Base-by-base conservation (phyloP, 1,140 invertebrate species). In the Lepidostoma basale region DNA sequence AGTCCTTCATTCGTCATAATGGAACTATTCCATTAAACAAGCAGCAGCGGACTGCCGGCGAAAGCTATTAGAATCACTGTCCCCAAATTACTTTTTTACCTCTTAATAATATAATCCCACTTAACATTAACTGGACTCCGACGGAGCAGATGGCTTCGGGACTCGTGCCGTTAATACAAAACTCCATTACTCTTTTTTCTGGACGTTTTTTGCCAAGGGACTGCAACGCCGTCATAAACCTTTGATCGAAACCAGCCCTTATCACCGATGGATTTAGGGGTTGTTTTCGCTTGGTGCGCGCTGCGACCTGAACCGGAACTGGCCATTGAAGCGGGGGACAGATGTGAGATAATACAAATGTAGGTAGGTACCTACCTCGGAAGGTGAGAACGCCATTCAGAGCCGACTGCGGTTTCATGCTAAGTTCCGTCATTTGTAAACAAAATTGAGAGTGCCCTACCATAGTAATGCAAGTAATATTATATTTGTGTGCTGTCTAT, bases 261-360 rank as follows among this genome's bases (percentile, higher is more conserved):
- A 6, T 10, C 20, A 5, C 5, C 16, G 10, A 10, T 22, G 1
- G 10, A 3, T 36, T 56, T 33, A 56, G 20, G 52, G 52, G 52
- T 56, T 33, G 52, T 33, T 56, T 56, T 56, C 14, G 30, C 9
- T 3, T 39, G 18, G 16, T 30, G 30, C 30, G 18, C 52, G 52
- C n/a, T 62, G 25, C 18, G 22, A 64, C 66, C 56, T 68, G 60
- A 68, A 72, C 70, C 70, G 70, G 70, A 72, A 72, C 70, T 65
- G 70, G 10, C 62, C 56, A 72, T 68, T 72, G 49, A 72, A 72
- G 70, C 70, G 70, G 12, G 62, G 60, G 70, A 72, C 70, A 72
- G 70, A 72, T 72, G 70, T 52, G 36, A 23, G 22, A 45, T 28
- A 56, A 33, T 33, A 56, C 52, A 56, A 56, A 42, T 60, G 22